Percentiles rank a stretch among this genome's conserved stretches.
phyloP scores from a whole-genome alignment of 2,888 invertebrate species.

The Masnerella sp. region DNA sequence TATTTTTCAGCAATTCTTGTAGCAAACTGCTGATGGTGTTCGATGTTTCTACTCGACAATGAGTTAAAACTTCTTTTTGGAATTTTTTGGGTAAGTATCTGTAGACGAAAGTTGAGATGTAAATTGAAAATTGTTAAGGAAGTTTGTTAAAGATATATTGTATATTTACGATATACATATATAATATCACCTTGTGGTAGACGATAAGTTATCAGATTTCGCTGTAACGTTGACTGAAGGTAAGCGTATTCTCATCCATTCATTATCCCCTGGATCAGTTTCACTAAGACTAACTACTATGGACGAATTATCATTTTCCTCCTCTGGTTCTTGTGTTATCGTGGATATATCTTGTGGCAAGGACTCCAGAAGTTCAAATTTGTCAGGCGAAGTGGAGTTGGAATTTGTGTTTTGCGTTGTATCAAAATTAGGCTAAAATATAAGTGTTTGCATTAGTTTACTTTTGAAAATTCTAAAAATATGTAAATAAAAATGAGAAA shows the following conservation, averaged over 20 bases:
- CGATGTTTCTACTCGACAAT: slow-evolving; percentile 78
- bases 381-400: slow-evolving; percentile 74
- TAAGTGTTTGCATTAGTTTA: not conserved
- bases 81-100: slow-evolving; percentile 80
- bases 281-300: slow-evolving; percentile 73
- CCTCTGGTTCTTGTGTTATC: slow-evolving; percentile 69
- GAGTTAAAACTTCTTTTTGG: slow-evolving; percentile 79
- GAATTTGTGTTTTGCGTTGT: slow-evolving; percentile 70
- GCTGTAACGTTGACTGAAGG: slow-evolving; percentile 69
- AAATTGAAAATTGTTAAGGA: slow-evolving; percentile 9
- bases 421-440: slow-evolving; percentile 64
- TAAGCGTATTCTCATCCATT: slow-evolving; percentile 78
- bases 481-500: not conserved
- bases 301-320: slow-evolving; percentile 74
- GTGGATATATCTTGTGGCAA: slow-evolving; percentile 67
- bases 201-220: slow-evolving; percentile 60
- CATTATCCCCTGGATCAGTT: slow-evolving; percentile 74
- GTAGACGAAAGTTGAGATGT: slow-evolving; percentile 10
- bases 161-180: not conserved
- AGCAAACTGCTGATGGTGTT: slow-evolving; percentile 71
- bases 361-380: slow-evolving; percentile 74
- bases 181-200: slow-evolving; percentile 61
- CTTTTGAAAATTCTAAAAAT: too few relatives aligned
- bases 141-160: not conserved
- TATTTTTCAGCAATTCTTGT: slow-evolving; percentile 74